These are phyloP conservation scores for Drosophila orosa DNA, from an alignment of 1,140 invertebrate species.

Conservation along the genomic window DNA sequence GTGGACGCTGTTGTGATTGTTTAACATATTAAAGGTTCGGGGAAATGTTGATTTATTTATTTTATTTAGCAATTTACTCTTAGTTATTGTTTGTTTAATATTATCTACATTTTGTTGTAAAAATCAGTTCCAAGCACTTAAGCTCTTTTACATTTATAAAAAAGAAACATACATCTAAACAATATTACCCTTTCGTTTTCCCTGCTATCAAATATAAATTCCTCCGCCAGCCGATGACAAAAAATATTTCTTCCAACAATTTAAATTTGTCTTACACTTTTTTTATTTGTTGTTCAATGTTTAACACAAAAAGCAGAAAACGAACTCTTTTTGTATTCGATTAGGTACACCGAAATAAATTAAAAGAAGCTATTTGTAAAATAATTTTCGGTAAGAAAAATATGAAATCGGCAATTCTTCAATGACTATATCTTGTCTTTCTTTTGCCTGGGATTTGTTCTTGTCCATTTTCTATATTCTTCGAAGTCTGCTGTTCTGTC, in stretches of 20 bases:
- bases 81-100: not conserved
- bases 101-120: not conserved
- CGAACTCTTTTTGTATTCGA: conserved; percentile 15
- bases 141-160: not conserved
- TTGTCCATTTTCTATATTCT: no score
- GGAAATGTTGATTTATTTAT: not conserved
- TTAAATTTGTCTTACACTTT: conserved; percentile 25
- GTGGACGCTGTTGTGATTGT: not conserved
- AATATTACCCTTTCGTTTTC: not conserved
- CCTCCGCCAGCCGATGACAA: not conserved
- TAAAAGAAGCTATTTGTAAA: not conserved
- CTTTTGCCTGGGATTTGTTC: no score
- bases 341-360: not conserved
- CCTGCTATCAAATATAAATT: conserved; percentile 17
- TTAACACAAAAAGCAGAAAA: conserved; percentile 72
- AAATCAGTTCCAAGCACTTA: not conserved
- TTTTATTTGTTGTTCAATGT: conserved; percentile 37
- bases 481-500: not conserved
- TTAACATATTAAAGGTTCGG: not conserved
- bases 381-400: not conserved
- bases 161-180: not conserved
- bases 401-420: not conserved
- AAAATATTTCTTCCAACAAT: conserved; percentile 42
- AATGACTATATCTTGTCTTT: no score
- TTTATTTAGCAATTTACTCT: not conserved